phyloP scores from a whole-genome alignment of 2,888 invertebrate species.

The Lasioglossum leucozonium region DNA sequence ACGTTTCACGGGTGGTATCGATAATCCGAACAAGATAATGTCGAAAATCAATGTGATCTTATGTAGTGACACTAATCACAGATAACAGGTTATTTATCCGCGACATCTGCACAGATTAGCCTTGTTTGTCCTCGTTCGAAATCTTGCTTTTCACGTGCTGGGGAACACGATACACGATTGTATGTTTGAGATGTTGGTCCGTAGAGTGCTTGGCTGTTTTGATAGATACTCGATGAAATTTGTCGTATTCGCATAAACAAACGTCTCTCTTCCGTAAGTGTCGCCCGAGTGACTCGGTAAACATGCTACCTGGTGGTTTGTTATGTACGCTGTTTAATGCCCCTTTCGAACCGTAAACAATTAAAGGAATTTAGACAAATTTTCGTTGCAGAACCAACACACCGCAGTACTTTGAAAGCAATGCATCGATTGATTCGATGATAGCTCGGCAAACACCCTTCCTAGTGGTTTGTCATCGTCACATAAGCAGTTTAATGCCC shows the following conservation, averaged over 20 bases:
- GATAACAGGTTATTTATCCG: conserved; percentile 44
- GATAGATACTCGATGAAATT: neutral
- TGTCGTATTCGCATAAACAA: neutral
- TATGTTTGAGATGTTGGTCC: neutral
- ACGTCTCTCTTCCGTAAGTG: neutral
- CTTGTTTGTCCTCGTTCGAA: conserved; percentile 29
- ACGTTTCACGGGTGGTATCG: neutral
- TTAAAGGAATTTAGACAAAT: too few species aligned
- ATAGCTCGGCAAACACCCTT: too few species aligned
- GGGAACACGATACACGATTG: neutral
- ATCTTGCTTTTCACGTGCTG: conserved; percentile 36
- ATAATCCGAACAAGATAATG: neutral
- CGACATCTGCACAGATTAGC: conserved; percentile 28
- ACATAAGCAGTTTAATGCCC: too few species aligned
- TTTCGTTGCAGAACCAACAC: too few species aligned
- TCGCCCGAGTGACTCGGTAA: too few species aligned
- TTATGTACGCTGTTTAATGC: too few species aligned
- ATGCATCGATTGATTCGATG: too few species aligned
- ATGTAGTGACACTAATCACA: conserved; percentile 9
- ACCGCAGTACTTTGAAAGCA: too few species aligned
- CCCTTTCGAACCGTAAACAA: too few species aligned
- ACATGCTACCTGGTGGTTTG: too few species aligned
- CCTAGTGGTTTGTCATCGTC: too few species aligned
- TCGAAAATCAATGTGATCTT: conserved; percentile 15
- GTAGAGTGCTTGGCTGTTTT: neutral